A percentile compares a stretch with the other conserved stretches of the same genome.
Evolutionary conservation across 2,113 vertebrate species (phyloP).

Genomic region (Corythoichthys intestinalis): DNA sequence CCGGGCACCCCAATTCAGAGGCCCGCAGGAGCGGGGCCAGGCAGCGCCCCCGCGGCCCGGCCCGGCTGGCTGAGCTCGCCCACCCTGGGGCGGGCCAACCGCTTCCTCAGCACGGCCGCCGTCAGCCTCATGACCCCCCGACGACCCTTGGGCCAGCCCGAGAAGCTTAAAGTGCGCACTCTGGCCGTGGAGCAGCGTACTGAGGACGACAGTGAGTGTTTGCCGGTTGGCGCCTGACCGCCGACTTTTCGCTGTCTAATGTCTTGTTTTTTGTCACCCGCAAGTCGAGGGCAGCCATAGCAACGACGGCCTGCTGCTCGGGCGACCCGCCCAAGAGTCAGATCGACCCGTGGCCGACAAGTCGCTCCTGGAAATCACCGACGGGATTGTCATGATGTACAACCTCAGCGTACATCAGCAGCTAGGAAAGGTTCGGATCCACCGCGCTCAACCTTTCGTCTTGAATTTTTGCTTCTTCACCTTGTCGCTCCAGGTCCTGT

Average conservation of each 20-base stretch:
- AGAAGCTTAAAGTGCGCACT: constrained; percentile 89
- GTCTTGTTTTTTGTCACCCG: constrained; percentile 10
- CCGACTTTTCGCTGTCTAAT: neutral
- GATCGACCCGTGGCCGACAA: constrained; percentile 89
- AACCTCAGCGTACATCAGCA: constrained; percentile 97
- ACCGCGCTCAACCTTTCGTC: too few species aligned
- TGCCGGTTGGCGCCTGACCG: neutral
- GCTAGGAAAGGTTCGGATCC: constrained; percentile 81
- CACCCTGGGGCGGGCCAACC: constrained; percentile 90
- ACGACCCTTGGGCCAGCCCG: constrained; percentile 79
- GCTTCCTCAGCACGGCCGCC: constrained; percentile 91
- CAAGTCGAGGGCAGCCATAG: constrained; percentile 91
- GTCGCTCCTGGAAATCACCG: constrained; percentile 90
- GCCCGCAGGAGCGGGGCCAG: constrained; percentile 81
- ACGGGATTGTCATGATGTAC: constrained; percentile 97
- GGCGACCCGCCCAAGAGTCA: constrained; percentile 85
- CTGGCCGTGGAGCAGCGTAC: constrained; percentile 88
- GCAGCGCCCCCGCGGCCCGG: constrained; percentile 79
- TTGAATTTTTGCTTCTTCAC: too few species aligned
- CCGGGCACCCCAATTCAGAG: constrained; percentile 62
- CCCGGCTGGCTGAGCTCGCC: constrained; percentile 96
- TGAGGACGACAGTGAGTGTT: constrained; percentile 86
- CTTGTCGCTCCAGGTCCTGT: too few species aligned
- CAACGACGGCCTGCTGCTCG: constrained; percentile 90
- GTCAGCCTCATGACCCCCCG: constrained; percentile 95